Conservation (phyloP, 2,888 invertebrate species). For the Diadegma fenestrale region DNA sequence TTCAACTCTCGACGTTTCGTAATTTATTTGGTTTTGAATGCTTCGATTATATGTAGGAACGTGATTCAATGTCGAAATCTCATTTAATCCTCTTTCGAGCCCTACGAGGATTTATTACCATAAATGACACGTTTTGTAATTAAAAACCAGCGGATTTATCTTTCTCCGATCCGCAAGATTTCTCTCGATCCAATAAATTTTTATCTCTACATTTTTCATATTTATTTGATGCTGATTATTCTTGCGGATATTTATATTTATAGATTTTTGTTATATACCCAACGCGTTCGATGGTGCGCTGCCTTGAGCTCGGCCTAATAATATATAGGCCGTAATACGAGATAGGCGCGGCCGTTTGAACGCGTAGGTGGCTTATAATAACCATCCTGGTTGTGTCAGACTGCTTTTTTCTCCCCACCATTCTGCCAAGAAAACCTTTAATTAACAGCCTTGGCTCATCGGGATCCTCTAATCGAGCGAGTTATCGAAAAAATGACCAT, state of each 20-base stretch:
- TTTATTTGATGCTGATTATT: neutral
- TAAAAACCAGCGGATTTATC: neutral
- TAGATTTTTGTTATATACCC: neutral
- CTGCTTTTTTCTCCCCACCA: conserved; percentile 29
- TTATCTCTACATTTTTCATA: neutral
- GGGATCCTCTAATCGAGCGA: conserved; percentile 49
- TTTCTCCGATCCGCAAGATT: neutral
- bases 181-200: neutral
- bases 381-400: conserved; percentile 33
- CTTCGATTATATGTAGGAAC: conserved; percentile 7
- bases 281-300: neutral
- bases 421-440: conserved; percentile 43
- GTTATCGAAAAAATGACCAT: conserved; percentile 38
- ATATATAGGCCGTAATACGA: conserved; percentile 45
- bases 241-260: neutral
- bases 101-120: conserved; percentile 26
- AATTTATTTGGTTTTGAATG: neutral
- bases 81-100: conserved; percentile 5
- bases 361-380: conserved; percentile 64
- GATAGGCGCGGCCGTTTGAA: conserved; percentile 57
- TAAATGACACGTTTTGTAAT: conserved; percentile 7
- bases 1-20: neutral
- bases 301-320: conserved; percentile 24
- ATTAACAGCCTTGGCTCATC: conserved; percentile 60
- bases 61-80: conserved; percentile 18